Conservation (phyloP, 1,140 invertebrate species). For the Colletes latitarsis region DNA sequence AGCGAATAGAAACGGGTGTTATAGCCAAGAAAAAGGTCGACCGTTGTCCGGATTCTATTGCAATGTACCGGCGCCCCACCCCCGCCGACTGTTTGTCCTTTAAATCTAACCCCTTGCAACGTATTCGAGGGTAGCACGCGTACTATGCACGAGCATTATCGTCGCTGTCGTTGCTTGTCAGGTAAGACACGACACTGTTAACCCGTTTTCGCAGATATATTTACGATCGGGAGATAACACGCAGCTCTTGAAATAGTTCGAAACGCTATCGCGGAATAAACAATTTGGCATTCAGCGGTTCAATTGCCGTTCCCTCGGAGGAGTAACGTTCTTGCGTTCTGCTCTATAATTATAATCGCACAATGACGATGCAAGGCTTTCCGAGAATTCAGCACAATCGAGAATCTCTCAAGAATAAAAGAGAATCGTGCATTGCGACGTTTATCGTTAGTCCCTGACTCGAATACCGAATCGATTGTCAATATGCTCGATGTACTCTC, state of each 20-base stretch:
- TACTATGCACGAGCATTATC: slow-evolving; percentile 43
- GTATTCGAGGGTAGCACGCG: slow-evolving; percentile 16
- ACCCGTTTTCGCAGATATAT: not conserved
- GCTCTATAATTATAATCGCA: not conserved
- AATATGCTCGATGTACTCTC: slow-evolving; percentile 6
- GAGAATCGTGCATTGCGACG: slow-evolving; percentile 8
- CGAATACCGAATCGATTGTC: slow-evolving; percentile 51
- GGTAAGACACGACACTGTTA: slow-evolving; percentile 36
- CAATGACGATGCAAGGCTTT: not conserved
- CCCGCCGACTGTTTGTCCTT: slow-evolving; percentile 21
- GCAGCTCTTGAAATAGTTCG: not conserved
- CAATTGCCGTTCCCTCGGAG: not conserved
- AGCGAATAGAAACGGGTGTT: not conserved
- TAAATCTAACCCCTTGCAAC: slow-evolving; percentile 45
- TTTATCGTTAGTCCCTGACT: slow-evolving; percentile 43
- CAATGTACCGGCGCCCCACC: slow-evolving; percentile 59
- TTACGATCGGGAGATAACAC: not conserved
- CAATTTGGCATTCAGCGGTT: not conserved
- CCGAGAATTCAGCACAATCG: not conserved
- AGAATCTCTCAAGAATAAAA: slow-evolving; percentile 1
- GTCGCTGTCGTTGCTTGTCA: slow-evolving; percentile 16
- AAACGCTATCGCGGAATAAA: slow-evolving; percentile 1
- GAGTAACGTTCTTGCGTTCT: not conserved
- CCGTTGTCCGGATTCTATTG: slow-evolving; percentile 34
- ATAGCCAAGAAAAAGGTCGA: slow-evolving; percentile 36